Conservation (phyloP, 2,113 vertebrate genomes). For the Danio rerio region DNA sequence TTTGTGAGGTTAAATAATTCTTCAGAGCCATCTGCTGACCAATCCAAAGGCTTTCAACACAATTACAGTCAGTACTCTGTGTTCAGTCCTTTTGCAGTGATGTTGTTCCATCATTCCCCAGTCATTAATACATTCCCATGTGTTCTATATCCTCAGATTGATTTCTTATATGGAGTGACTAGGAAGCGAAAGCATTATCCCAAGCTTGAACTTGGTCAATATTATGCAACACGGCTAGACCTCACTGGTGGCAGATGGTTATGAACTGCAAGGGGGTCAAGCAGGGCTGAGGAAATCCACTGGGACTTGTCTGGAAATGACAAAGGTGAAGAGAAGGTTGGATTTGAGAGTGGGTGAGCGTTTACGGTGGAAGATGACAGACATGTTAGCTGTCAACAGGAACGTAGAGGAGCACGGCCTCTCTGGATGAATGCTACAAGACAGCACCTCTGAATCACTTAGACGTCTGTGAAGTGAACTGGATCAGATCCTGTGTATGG, state of each 20-base stretch:
- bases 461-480: background rate
- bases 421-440: slow-evolving; percentile 25
- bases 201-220: slow-evolving; percentile 18
- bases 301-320: slow-evolving; percentile 30
- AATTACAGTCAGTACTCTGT: slow-evolving; percentile 12
- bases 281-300: background rate
- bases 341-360: background rate
- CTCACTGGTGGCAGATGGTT: background rate
- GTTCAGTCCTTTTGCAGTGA: background rate
- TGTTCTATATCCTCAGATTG: background rate
- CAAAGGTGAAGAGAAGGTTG: slow-evolving; percentile 26
- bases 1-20: background rate
- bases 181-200: slow-evolving; percentile 4
- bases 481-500: background rate
- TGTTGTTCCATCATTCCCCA: background rate
- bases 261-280: slow-evolving; percentile 20
- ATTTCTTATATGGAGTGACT: no score
- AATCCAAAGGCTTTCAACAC: background rate
- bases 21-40: slow-evolving; percentile 5
- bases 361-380: background rate
- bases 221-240: background rate
- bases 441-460: slow-evolving; percentile 6
- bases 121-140: slow-evolving; percentile 2
- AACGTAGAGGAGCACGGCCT: slow-evolving; percentile 23
- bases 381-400: slow-evolving; percentile 22